Evolutionary conservation across 2,888 invertebrate species (phyloP), one percentile per base, ranked within the genome.

Genomic region (Teleiodes luculella): DNA sequence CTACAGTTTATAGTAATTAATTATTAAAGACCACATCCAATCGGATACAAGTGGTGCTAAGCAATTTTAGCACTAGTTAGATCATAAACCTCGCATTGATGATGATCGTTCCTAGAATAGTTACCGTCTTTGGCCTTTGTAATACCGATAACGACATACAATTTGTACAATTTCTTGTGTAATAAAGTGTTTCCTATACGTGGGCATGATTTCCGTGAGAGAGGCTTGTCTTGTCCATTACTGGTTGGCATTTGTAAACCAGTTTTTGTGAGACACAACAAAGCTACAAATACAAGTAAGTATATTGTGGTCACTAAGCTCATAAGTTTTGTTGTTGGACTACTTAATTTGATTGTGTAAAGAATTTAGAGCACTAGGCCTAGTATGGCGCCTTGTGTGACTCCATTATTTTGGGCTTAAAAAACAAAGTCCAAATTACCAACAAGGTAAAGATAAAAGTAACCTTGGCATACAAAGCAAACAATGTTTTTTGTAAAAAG

Each of bases 131-230:
- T 52, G 49, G 41, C 50, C 33, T 52, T 37, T 53, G 28, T 41
- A 28, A 49, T 55, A 52, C 16, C 51, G 35, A 55, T 52, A 47
- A 53, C 31, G 20, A 14, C 33, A 10, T 41, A 41, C 35, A 18
- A 16, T 14, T 41, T 41, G 18, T 18, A 10, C 20, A 41, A 41
- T 18, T 41, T 41, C 39, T 14, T 36, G 36, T 36, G 14, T 14
- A 14, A 36, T 3, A 14, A 14, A 60, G 55, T 43, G 55, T 55
- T 58, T 60, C 60, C 58, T 45, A 31, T 31, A 30, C 13, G 16
- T 60, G 57, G 35, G 30, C 36, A 14, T 7, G 1, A 51, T 52
- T 53, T 56, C 56, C 58, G 57, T 58, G 58, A 57, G 60, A 58
- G 48, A 53, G 56, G 37, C 31, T 47, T 46, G 48, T 52, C 20